phyloP scores from a whole-genome alignment of 2,113 vertebrate genomes.

The Xenopus laevis region DNA sequence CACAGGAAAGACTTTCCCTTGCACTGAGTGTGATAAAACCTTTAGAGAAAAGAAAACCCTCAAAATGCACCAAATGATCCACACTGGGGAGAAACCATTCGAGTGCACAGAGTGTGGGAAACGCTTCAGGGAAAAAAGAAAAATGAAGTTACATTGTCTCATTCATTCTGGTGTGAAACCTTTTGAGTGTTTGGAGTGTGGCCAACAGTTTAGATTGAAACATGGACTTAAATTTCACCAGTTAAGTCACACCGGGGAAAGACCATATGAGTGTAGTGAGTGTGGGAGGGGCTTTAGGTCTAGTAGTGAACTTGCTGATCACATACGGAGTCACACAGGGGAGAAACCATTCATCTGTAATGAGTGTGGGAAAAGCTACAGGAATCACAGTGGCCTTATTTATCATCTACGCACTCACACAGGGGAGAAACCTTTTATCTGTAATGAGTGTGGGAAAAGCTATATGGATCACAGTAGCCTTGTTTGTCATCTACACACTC shows the following conservation, averaged over 20 bases:
- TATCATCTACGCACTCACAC: neutral
- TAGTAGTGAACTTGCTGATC: neutral
- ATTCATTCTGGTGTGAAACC: neutral
- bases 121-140: conserved; percentile 65
- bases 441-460: neutral
- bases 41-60: no score
- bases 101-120: conserved; percentile 54
- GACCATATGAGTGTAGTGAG: neutral
- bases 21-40: no score
- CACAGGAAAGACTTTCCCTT: neutral
- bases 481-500: neutral
- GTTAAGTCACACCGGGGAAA: neutral
- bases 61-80: no score
- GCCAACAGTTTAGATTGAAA: neutral
- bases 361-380: neutral
- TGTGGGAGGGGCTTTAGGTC: neutral
- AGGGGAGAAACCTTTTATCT: neutral
- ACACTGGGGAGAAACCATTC: conserved; percentile 21
- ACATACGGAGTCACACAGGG: neutral
- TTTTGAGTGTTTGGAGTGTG: neutral
- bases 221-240: neutral
- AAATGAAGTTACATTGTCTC: conserved; percentile 44
- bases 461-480: neutral
- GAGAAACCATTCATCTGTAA: neutral
- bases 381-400: neutral